Percentiles rank a stretch among this genome's conserved stretches.
phyloP scores from a whole-genome alignment of 2,888 invertebrate species.

The Acrobeloides nanus region DNA sequence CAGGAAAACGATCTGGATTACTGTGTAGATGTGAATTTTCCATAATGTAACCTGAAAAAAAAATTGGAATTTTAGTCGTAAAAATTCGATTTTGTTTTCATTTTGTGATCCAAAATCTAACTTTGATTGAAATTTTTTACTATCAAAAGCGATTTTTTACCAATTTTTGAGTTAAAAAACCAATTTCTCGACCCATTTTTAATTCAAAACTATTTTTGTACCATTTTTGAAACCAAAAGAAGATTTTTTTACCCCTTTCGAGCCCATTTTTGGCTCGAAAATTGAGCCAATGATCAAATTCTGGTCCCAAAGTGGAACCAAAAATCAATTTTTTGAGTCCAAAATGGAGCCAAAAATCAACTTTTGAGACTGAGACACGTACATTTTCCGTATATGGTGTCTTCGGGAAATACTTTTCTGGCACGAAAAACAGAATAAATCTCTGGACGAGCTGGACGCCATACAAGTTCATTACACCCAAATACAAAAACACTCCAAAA shows the following conservation, averaged over 20 bases:
- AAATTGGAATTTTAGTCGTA: neutral
- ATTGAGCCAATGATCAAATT: conserved; percentile 5
- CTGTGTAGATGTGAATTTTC: conserved; percentile 87
- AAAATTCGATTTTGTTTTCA: too few species aligned
- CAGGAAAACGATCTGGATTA: conserved; percentile 70
- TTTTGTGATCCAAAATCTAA: too few species aligned
- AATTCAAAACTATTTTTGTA: too few species aligned
- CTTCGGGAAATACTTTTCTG: conserved; percentile 87
- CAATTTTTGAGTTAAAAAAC: too few species aligned
- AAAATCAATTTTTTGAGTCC: neutral
- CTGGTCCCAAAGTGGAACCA: conserved; percentile 3
- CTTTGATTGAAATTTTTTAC: too few species aligned
- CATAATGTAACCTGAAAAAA: conserved; percentile 59
- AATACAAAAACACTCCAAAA: conserved; percentile 88
- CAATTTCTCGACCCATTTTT: too few species aligned
- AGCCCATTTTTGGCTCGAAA: too few species aligned
- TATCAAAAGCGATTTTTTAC: too few species aligned
- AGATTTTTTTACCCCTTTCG: too few species aligned
- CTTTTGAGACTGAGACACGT: neutral
- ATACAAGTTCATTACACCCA: conserved; percentile 80
- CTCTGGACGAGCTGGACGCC: conserved; percentile 90
- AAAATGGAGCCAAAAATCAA: neutral
- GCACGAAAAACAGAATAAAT: conserved; percentile 78
- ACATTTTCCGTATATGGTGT: conserved; percentile 77
- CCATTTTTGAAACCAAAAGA: too few species aligned